Evolutionary conservation across 2,797 vertebrate genomes (phyloP), one percentile per base, ranked within the genome.

Genomic region (Eremophila alpestris): DNA sequence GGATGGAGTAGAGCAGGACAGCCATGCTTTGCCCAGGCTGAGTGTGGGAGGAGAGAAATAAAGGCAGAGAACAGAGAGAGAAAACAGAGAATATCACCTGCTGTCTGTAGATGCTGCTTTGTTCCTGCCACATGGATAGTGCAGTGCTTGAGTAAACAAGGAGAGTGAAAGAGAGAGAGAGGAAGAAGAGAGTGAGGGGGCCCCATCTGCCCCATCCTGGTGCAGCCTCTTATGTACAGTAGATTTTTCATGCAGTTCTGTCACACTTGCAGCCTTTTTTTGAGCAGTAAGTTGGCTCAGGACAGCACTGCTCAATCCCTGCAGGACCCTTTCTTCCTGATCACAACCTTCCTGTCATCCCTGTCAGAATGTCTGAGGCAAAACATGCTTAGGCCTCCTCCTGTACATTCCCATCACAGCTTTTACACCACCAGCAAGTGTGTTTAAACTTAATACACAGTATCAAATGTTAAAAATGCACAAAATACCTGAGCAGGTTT

Each of bases 401-500:
- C 45, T 40, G 36, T 17, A 40, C 29, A 49, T 70, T 32, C 65
- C 30, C 12, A 70, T 14, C n/a, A 32, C 29, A 78, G n/a, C 19
- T 87, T 73, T 68, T 74, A 81, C 20, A 71, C 17, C 41, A 45
- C 26, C 15, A 65, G 20, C 12, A 71, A 56, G n/a, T 27, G 5
- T 26, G 13, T 40, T 41, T 45, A 55, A 62, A 24, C 21, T 58
- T 51, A 51, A 54, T 3, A 41, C 19, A 58, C 15, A 27, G 4
- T 27, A 62, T 16, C 58, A 23, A 75, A 45, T 11, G 10, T 45
- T 13, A 38, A 87, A 34, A 16, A 69, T 46, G 46, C 6, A 11
- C 5, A 68, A 79, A 94, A 89, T 98, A 99, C 99, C 98, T 98
- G 98, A 91, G 80, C 98, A 65, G 98, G 90, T 79, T 20, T 34